Conservation (phyloP, 2,888 invertebrate species). For the Noctua janthina region DNA sequence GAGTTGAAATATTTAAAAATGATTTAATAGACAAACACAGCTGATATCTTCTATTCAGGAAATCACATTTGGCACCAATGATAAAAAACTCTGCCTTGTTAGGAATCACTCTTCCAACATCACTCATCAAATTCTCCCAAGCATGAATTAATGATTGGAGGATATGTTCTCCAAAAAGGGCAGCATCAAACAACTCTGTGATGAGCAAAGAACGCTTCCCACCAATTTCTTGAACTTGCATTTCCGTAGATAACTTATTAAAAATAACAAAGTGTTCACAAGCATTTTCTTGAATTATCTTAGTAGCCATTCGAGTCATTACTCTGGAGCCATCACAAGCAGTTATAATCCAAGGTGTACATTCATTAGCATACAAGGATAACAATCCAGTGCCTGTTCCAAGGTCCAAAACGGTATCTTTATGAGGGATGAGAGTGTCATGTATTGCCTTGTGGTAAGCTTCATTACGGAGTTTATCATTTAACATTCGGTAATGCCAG, state of each 20-base stretch:
- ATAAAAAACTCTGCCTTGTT: slow-evolving; percentile 91
- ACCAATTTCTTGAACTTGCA: slow-evolving; percentile 88
- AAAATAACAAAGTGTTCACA: slow-evolving; percentile 88
- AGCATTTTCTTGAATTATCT: slow-evolving; percentile 86
- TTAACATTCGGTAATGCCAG: slow-evolving; percentile 96
- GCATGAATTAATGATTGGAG: slow-evolving; percentile 93
- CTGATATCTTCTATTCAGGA: slow-evolving; percentile 87
- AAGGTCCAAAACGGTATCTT: slow-evolving; percentile 92
- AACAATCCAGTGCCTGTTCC: slow-evolving; percentile 95
- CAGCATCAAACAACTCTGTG: slow-evolving; percentile 95
- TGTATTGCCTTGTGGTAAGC: slow-evolving; percentile 92
- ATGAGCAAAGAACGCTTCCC: slow-evolving; percentile 91
- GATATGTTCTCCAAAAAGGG: slow-evolving; percentile 94
- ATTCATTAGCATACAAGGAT: slow-evolving; percentile 92
- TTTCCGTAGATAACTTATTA: slow-evolving; percentile 90
- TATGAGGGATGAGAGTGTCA: slow-evolving; percentile 84
- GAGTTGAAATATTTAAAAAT: slow-evolving; percentile 74
- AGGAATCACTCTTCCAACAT: slow-evolving; percentile 90
- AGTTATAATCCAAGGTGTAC: slow-evolving; percentile 89
- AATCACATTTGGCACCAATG: slow-evolving; percentile 91
- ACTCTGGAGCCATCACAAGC: slow-evolving; percentile 93
- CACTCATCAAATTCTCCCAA: slow-evolving; percentile 90
- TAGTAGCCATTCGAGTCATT: slow-evolving; percentile 91
- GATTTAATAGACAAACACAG: slow-evolving; percentile 74
- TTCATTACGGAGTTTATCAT: slow-evolving; percentile 93